These are phyloP conservation scores for Leptopilina boulardi DNA, from an alignment of 1,140 invertebrate species.

Conservation along the genomic window DNA sequence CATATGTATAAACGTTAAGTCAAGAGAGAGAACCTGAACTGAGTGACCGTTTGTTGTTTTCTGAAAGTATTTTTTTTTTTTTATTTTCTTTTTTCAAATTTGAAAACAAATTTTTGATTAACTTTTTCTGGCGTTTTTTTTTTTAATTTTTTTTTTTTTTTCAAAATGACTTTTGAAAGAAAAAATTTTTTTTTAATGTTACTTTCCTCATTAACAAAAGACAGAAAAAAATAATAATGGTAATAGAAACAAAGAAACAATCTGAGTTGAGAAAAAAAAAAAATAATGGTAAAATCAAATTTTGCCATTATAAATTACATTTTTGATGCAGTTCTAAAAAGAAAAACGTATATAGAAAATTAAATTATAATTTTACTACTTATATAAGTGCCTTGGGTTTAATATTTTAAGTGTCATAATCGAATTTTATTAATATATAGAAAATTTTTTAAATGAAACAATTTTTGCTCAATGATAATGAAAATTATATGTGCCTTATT, in stretches of 20 bases:
- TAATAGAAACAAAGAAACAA: too few relatives aligned
- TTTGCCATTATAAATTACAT: neutral
- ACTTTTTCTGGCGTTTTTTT: neutral
- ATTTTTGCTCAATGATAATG: neutral
- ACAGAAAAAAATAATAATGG: too few relatives aligned
- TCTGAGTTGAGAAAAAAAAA: too few relatives aligned
- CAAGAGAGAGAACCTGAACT: conserved; percentile 23
- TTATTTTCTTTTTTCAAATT: conserved; percentile 4
- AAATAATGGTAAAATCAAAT: too few relatives aligned
- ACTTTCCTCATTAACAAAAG: too few relatives aligned
- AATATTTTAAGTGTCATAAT: neutral
- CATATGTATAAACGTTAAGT: conserved; percentile 27
- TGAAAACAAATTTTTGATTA: neutral
- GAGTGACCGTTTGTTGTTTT: conserved; percentile 8
- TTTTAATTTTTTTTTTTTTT: too few relatives aligned
- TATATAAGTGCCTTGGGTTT: neutral
- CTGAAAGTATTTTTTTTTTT: too few relatives aligned
- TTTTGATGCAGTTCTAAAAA: neutral
- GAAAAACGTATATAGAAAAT: neutral
- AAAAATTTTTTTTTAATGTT: too few relatives aligned
- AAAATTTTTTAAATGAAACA: too few relatives aligned
- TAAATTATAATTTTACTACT: neutral
- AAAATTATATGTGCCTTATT: conserved; percentile 30
- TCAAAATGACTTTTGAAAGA: too few relatives aligned
- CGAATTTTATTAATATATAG: neutral